Conservation (phyloP, 30 jellyfish, hydroid and myxozoan genomes). For the Hydractinia echinata region DNA sequence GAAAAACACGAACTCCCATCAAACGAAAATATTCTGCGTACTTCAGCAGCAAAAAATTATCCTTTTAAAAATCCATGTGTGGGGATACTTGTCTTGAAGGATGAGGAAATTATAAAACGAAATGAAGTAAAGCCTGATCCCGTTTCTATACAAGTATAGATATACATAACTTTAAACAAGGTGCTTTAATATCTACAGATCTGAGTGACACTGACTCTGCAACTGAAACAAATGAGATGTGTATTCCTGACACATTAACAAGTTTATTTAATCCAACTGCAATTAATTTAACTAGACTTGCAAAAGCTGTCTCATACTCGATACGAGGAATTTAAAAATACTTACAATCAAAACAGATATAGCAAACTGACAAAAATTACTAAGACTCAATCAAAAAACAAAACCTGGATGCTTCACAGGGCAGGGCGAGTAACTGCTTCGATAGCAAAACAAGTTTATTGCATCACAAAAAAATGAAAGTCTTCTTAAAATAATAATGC, state of each 20-base stretch:
- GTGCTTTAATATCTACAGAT: neutral
- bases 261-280: neutral
- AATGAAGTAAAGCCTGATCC: too few relatives aligned
- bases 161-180: neutral
- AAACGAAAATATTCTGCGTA: neutral
- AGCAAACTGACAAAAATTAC: conserved; percentile 1
- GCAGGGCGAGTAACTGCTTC: neutral
- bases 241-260: conserved; percentile 8
- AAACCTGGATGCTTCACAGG: too few relatives aligned
- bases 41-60: neutral
- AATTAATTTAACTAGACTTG: too few relatives aligned
- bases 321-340: neutral
- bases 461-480: neutral
- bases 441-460: neutral
- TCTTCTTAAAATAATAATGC: neutral
- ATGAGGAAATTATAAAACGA: neutral
- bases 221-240: neutral
- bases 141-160: too few relatives aligned
- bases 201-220: neutral
- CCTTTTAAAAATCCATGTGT: conserved; percentile 3
- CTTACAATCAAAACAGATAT: neutral
- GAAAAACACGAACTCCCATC: conserved; percentile 1
- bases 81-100: neutral
- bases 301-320: neutral
- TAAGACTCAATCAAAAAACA: neutral